These are phyloP conservation scores for Lucilia cuprina DNA, from an alignment of 1,140 invertebrate species.

Conservation along the genomic window DNA sequence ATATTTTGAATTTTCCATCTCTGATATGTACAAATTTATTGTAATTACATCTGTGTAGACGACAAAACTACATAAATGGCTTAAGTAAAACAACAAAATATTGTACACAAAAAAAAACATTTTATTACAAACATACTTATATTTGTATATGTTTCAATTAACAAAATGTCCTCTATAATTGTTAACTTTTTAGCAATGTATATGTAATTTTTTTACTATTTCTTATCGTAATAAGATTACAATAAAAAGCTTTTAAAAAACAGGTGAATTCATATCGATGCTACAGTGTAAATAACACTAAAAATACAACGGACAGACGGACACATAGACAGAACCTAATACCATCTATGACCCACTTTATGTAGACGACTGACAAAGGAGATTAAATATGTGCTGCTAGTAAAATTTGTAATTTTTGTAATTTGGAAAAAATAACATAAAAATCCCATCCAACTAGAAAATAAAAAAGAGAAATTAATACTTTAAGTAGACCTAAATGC, in stretches of 20 bases:
- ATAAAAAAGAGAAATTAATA: constrained; percentile 3
- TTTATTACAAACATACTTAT: background rate
- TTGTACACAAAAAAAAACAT: too few relatives aligned
- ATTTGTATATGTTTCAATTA: background rate
- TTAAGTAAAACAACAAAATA: too few relatives aligned
- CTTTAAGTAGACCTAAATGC: background rate
- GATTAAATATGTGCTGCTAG: background rate
- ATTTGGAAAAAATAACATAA: background rate
- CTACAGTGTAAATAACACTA: background rate
- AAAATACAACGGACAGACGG: background rate
- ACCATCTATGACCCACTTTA: constrained; percentile 1
- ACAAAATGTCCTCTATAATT: background rate
- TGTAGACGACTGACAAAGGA: background rate
- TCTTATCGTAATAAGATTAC: constrained; percentile 4
- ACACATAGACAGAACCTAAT: background rate
- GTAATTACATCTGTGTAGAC: too few relatives aligned
- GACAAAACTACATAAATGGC: too few relatives aligned
- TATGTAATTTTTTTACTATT: background rate
- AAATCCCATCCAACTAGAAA: background rate
- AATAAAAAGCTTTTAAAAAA: constrained; percentile 16
- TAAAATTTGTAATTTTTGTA: background rate
- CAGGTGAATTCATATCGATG: background rate
- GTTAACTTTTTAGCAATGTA: background rate
- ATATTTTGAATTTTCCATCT: too few relatives aligned
- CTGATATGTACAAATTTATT: too few relatives aligned